Conservation (phyloP, 2,797 vertebrate species). For the Aphelocoma californica region DNA sequence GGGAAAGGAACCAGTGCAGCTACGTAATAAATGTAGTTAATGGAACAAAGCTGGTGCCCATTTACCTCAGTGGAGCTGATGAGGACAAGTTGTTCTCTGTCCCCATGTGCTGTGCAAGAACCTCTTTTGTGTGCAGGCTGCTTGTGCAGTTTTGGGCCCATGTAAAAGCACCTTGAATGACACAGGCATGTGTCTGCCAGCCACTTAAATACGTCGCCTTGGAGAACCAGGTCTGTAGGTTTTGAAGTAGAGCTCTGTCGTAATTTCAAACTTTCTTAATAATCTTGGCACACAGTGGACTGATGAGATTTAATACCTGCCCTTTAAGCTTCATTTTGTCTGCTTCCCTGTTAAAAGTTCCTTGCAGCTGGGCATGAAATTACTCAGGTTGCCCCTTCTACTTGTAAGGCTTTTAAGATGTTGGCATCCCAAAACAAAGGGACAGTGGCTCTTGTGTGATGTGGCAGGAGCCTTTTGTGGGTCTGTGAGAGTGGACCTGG, state of each 20-base stretch:
- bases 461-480: background rate
- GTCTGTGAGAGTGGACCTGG: background rate
- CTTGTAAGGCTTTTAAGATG: background rate
- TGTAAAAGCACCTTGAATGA: background rate
- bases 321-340: background rate
- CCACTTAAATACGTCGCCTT: background rate
- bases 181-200: background rate
- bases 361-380: background rate
- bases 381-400: background rate
- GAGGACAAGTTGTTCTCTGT: background rate
- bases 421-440: background rate
- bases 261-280: background rate
- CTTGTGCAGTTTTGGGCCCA: background rate
- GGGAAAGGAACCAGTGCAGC: background rate
- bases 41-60: background rate
- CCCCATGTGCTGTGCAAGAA: background rate
- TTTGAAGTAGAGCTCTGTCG: background rate
- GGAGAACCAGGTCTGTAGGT: background rate
- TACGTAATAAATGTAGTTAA: background rate
- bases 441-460: background rate
- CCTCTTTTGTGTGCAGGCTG: background rate
- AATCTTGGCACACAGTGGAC: background rate
- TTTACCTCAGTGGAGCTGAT: rapidly evolving
- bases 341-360: background rate
- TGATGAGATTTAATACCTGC: background rate